phyloP scores from a whole-genome alignment of 2,797 vertebrate genomes.

The Prionace glauca region DNA sequence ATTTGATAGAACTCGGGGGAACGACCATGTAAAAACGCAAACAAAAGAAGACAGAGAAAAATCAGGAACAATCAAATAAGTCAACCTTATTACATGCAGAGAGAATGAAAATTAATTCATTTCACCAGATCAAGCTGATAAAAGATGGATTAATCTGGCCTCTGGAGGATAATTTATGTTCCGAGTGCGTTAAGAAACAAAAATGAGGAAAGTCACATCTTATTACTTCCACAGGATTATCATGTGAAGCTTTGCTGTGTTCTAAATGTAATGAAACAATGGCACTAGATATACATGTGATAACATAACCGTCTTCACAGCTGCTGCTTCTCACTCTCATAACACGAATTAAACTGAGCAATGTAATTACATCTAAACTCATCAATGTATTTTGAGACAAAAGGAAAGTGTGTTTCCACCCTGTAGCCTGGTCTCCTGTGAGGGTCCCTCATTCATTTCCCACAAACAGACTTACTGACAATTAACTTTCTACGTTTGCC shows the following conservation, averaged over 20 bases:
- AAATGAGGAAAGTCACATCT: conserved; percentile 33
- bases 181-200: conserved; percentile 31
- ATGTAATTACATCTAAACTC: conserved; percentile 32
- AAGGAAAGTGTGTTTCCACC: neutral
- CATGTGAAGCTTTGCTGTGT: neutral
- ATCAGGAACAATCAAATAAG: conserved; percentile 18
- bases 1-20: conserved; percentile 16
- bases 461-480: neutral
- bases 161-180: conserved; percentile 36
- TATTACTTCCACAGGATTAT: conserved; percentile 37
- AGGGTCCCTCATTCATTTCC: neutral
- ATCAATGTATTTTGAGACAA: neutral
- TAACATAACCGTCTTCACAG: neutral
- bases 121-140: conserved; percentile 36
- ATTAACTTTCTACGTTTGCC: neutral
- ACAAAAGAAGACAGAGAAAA: neutral
- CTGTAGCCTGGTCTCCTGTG: neutral
- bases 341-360: conserved; percentile 24
- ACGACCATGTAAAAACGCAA: neutral
- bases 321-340: neutral
- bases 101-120: conserved; percentile 35
- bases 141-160: conserved; percentile 35
- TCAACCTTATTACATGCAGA: conserved; percentile 31
- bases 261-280: neutral
- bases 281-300: neutral